Conservation (phyloP, 2,797 vertebrate genomes). For the Eptatretus atami region DNA sequence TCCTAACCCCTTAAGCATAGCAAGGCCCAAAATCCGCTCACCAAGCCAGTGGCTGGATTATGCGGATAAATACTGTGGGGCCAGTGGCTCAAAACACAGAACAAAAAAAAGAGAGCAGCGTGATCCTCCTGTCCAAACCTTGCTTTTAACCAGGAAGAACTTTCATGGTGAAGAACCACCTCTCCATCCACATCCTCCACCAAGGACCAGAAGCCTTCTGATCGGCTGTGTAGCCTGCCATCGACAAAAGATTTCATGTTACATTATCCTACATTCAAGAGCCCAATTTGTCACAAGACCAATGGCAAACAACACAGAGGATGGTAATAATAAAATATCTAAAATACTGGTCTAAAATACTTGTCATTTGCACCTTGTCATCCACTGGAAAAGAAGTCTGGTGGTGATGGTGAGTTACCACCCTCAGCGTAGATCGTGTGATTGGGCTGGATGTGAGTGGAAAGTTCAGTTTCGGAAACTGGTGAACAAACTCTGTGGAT, state of each 20-base stretch:
- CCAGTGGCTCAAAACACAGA: conserved; percentile 81
- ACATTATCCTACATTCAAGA: too few relatives aligned
- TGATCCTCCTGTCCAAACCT: conserved; percentile 91
- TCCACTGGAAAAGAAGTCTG: conserved; percentile 98
- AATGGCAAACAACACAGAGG: too few relatives aligned
- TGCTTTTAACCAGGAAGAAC: conserved; percentile 83
- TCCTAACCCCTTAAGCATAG: too few relatives aligned
- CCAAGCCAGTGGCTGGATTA: conserved; percentile 84
- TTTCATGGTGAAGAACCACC: conserved; percentile 87
- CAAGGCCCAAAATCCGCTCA: conserved; percentile 19
- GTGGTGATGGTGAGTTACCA: conserved; percentile 76
- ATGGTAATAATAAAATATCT: neutral
- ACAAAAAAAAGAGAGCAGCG: conserved; percentile 82
- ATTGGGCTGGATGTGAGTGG: conserved; percentile 83
- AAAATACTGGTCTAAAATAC: neutral
- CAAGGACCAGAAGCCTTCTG: conserved; percentile 90
- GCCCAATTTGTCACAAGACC: too few relatives aligned
- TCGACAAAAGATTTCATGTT: neutral
- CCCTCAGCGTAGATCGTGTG: conserved; percentile 77
- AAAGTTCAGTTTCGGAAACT: conserved; percentile 77
- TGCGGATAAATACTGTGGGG: conserved; percentile 89
- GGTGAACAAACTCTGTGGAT: conserved; percentile 90
- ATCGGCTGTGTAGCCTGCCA: conserved; percentile 52
- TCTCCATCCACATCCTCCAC: conserved; percentile 94
- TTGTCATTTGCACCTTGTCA: conserved; percentile 33